Evolutionary conservation across 2,888 invertebrate species (phyloP), one percentile per base, ranked within the genome.

Genomic region (Apantesis nais): DNA sequence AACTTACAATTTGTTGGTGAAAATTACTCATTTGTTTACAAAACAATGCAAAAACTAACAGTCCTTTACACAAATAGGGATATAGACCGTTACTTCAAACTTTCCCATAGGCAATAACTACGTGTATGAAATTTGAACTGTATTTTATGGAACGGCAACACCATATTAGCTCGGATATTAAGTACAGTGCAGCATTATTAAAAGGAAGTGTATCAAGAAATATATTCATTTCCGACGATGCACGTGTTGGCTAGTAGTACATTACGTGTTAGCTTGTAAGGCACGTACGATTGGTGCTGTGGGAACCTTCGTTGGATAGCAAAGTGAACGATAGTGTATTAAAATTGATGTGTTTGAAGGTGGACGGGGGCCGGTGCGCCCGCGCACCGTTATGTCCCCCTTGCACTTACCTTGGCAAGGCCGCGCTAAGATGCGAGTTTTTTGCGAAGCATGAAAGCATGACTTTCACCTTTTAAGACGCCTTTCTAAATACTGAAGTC

Each of bases 401-500:
- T 92, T 93, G 93, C 92, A 92, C 86, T 94, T 90, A 94, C 94
- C 94, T 94, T 94, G 94, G 90, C 95, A 95, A 95, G 95, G 95
- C 94, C 94, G 93, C 90, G 77, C 72, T 79, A 89, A 90, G 93
- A 92, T 92, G 92, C 89, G 88, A 92, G 93, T 94, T 95, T 79
- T 95, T 95, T 94, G 94, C 94, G 92, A 91, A 88, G 86, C 88
- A 86, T 88, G 89, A 92, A 90, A 91, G 91, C 92, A 92, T 91
- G 93, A 95, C 95, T 95, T 95, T 95, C 94, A 93, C 95, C 95
- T 91, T 91, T 93, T 89, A 87, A 83, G 80, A 90, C 86, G 88
- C 93, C 94, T 94, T 94, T 95, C 94, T 93, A 95, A 94, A 93
- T 87, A 78, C 90, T 90, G 89, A 90, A 90, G 83, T 84, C 81